These are phyloP conservation scores for Pseudomugil gertrudae DNA, from an alignment of 2,797 vertebrate genomes.

Conservation along the genomic window DNA sequence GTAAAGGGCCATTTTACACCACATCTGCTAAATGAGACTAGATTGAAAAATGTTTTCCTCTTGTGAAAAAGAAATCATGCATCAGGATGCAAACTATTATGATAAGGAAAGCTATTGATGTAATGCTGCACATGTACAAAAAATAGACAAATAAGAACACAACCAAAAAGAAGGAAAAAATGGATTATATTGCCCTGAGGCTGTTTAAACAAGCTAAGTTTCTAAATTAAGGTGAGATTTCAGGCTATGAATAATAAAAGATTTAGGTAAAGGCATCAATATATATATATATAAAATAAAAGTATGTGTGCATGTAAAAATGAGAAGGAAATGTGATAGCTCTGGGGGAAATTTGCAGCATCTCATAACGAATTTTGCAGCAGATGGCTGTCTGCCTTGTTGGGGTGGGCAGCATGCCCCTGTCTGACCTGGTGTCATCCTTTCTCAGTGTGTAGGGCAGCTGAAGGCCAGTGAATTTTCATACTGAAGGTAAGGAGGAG, in stretches of 20 bases:
- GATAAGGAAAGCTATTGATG: too few relatives aligned
- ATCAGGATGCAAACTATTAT: background rate
- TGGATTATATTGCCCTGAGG: background rate
- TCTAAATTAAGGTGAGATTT: background rate
- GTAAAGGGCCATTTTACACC: background rate
- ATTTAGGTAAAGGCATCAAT: background rate
- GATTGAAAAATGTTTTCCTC: background rate
- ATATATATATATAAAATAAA: background rate
- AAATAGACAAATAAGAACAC: background rate
- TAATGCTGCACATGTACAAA: background rate
- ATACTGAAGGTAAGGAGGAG: conserved; percentile 35
- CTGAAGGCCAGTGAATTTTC: conserved; percentile 55
- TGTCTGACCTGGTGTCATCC: conserved; percentile 64
- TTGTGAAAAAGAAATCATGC: background rate
- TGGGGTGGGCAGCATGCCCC: conserved; percentile 37
- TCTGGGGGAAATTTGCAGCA: conserved; percentile 29
- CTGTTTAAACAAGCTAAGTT: background rate
- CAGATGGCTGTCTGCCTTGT: conserved; percentile 67
- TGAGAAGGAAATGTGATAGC: conserved; percentile 22
- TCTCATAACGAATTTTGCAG: conserved; percentile 53
- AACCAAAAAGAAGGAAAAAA: too few relatives aligned
- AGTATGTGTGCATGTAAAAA: background rate
- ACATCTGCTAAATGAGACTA: background rate
- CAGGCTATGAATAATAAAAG: background rate
- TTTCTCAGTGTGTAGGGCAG: conserved; percentile 46